Conservation (phyloP, 30 jellyfish, hydroid and myxozoan species). For the Pseudorhiza aurosa region DNA sequence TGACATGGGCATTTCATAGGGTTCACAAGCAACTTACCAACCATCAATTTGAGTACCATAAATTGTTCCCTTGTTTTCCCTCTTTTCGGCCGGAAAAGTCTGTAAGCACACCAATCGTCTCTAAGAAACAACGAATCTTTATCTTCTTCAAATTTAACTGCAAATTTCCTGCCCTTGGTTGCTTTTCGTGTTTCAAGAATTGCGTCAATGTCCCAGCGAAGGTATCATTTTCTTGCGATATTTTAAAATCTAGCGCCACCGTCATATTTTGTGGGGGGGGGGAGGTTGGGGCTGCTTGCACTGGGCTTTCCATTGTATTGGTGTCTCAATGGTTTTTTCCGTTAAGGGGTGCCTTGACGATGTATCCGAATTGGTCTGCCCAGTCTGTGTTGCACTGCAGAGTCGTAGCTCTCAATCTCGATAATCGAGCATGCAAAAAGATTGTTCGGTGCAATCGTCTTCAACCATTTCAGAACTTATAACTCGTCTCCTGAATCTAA, state of each 20-base stretch:
- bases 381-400: slow-evolving; percentile 40
- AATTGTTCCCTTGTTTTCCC: slow-evolving; percentile 22
- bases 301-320: background rate
- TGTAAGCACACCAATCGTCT: slow-evolving; percentile 31
- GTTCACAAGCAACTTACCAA: slow-evolving; percentile 40
- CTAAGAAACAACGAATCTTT: slow-evolving; percentile 16
- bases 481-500: too few relatives aligned
- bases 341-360: slow-evolving; percentile 45
- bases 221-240: slow-evolving; percentile 27
- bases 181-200: background rate
- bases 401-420: slow-evolving; percentile 55
- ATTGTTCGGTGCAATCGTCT: slow-evolving; percentile 62
- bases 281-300: background rate
- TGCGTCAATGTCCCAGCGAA: slow-evolving; percentile 21
- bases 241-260: background rate
- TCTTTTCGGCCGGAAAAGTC: slow-evolving; percentile 10
- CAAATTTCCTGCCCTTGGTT: slow-evolving; percentile 20
- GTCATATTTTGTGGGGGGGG: background rate
- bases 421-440: slow-evolving; percentile 58
- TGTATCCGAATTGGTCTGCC: slow-evolving; percentile 63
- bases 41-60: slow-evolving; percentile 24
- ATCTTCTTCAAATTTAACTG: slow-evolving; percentile 3
- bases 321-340: slow-evolving; percentile 15
- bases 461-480: slow-evolving; percentile 53
- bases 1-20: slow-evolving; percentile 28